Conservation (phyloP, 2,113 vertebrate species). For the Hemichromis elongatus region DNA sequence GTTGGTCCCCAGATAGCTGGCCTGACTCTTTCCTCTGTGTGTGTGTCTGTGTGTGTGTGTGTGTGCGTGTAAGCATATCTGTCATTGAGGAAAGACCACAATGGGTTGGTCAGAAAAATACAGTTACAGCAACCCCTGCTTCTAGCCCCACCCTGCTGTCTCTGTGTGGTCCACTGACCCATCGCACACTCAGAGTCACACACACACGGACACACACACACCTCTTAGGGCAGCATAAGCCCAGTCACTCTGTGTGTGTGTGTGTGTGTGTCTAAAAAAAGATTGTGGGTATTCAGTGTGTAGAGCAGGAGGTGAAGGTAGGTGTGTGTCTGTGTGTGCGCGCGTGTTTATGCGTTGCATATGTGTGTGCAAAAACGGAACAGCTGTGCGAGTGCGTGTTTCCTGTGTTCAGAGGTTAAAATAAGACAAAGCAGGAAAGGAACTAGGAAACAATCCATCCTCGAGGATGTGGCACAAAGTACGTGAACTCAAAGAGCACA, state of each 20-base stretch:
- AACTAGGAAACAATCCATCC: conserved; percentile 66
- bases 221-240: not conserved
- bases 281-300: conserved; percentile 11
- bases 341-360: not conserved
- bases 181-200: not conserved
- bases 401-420: conserved; percentile 59
- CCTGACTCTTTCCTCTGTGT: conserved; percentile 41
- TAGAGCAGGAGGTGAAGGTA: conserved; percentile 2
- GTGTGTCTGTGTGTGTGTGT: conserved; percentile 5
- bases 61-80: conserved; percentile 21
- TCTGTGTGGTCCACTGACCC: conserved; percentile 63
- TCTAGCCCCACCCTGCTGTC: conserved; percentile 37
- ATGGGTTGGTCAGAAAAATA: conserved; percentile 53
- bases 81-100: conserved; percentile 57
- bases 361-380: not conserved
- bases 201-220: not conserved
- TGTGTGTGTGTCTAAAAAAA: conserved; percentile 17
- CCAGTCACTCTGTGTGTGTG: not conserved
- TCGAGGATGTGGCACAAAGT: conserved; percentile 30
- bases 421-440: conserved; percentile 66
- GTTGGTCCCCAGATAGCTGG: conserved; percentile 48
- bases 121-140: conserved; percentile 40
- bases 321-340: not conserved
- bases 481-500: not conserved
- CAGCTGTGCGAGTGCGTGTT: conserved; percentile 24